A percentile compares a stretch with the other conserved stretches of the same genome.
Evolutionary conservation across 2,888 invertebrate species (phyloP).

Genomic region (Sthenelais limicola): DNA sequence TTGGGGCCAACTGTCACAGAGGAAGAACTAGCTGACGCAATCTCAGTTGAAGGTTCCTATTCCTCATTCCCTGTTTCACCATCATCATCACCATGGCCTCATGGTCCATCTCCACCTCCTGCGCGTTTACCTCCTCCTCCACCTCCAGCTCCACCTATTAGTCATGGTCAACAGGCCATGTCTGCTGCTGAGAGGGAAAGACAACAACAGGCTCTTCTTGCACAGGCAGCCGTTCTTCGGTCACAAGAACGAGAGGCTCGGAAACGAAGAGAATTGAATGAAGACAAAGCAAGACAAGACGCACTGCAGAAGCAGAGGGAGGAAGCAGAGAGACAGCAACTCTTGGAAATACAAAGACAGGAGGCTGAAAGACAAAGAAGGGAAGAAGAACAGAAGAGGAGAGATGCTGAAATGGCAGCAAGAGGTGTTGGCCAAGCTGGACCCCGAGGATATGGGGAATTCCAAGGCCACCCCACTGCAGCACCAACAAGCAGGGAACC

Average conservation of each 20-base stretch:
- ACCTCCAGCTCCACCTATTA: too few species aligned
- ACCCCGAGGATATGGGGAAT: constrained; percentile 4
- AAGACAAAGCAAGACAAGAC: not conserved
- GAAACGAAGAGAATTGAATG: not conserved
- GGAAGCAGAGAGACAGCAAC: not conserved
- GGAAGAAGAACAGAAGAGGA: not conserved
- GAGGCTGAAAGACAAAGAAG: constrained; percentile 5
- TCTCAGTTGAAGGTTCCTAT: constrained; percentile 16
- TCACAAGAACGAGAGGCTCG: not conserved
- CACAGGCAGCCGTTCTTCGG: constrained; percentile 1
- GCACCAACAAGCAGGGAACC: not conserved
- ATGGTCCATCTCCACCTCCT: not conserved
- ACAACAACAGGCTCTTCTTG: constrained; percentile 11
- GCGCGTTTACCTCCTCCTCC: too few species aligned
- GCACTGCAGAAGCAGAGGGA: not conserved
- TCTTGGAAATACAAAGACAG: not conserved
- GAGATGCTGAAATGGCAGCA: not conserved
- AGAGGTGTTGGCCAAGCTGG: constrained; percentile 1
- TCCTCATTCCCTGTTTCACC: constrained; percentile 18
- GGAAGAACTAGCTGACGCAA: not conserved
- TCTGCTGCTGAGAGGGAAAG: not conserved
- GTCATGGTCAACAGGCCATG: too few species aligned
- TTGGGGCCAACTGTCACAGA: constrained; percentile 21
- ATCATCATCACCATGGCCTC: not conserved
- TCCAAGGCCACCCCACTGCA: not conserved